phyloP scores from a whole-genome alignment of 2,113 vertebrate genomes.

The Rhabdornis inornatus region DNA sequence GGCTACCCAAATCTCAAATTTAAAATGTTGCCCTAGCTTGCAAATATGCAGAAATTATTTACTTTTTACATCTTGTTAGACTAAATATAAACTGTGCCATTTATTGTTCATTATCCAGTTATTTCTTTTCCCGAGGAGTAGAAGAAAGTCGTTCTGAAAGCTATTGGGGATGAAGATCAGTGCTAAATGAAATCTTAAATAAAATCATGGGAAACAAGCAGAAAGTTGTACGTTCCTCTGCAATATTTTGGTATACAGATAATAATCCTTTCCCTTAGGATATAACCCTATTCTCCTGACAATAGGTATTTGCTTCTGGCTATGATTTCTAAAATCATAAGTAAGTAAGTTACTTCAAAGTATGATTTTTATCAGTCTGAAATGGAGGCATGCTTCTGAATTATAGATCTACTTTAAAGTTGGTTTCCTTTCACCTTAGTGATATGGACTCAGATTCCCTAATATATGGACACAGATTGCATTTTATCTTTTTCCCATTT shows the following conservation, averaged over 20 bases:
- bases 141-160: not conserved
- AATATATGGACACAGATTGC: not conserved
- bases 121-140: not conserved
- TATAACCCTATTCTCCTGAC: not conserved
- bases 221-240: not conserved
- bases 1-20: not conserved
- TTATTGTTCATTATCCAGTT: not conserved
- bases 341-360: constrained; percentile 9
- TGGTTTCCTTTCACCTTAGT: not conserved
- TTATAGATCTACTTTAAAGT: not conserved
- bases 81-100: not conserved
- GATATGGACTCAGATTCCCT: not conserved
- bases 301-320: constrained; percentile 6
- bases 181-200: constrained; percentile 12
- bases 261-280: not conserved
- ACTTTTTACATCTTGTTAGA: not conserved
- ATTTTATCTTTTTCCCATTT: not conserved
- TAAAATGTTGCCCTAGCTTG: constrained; percentile 7
- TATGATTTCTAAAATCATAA: not conserved
- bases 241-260: not conserved
- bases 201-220: not conserved
- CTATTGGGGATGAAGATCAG: not conserved
- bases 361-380: constrained; percentile 3
- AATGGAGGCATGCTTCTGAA: not conserved
- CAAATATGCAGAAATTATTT: not conserved